Conservation (phyloP, 2,888 invertebrate species). For the Melanostoma scalare region DNA sequence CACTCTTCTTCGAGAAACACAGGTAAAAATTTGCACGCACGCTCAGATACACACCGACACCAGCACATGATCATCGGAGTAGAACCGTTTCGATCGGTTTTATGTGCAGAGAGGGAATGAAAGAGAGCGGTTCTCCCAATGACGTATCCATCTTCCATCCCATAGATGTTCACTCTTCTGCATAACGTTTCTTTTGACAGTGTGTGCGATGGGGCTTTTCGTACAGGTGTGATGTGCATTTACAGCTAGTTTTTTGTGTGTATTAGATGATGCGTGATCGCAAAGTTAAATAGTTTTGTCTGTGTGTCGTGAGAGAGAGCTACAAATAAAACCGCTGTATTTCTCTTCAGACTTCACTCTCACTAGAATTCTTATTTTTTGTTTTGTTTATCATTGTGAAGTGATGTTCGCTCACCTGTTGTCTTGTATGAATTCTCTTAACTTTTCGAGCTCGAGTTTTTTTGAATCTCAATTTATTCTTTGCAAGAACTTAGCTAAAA, state of each 20-base stretch:
- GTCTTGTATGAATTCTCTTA: conserved; percentile 42
- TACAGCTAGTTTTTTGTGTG: conserved; percentile 70
- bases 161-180: conserved; percentile 35
- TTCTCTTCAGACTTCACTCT: conserved; percentile 77
- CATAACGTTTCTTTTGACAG: conserved; percentile 61
- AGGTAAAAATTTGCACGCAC: conserved; percentile 61
- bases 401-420: conserved; percentile 27
- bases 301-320: conserved; percentile 17
- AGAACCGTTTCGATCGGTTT: conserved; percentile 69
- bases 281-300: conserved; percentile 52
- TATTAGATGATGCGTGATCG: conserved; percentile 63
- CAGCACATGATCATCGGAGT: conserved; percentile 74
- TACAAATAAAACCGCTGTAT: conserved; percentile 70
- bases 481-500: not conserved
- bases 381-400: not conserved
- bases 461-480: conserved; percentile 2
- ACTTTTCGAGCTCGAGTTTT: conserved; percentile 47
- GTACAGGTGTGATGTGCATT: conserved; percentile 70
- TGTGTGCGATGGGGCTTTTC: conserved; percentile 32
- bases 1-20: conserved; percentile 52
- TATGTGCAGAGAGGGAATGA: conserved; percentile 33
- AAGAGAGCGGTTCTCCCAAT: conserved; percentile 31
- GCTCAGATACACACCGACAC: conserved; percentile 56
- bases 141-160: conserved; percentile 27
- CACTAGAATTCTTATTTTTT: conserved; percentile 75